Evolutionary conservation across 2,797 vertebrate genomes (phyloP), one percentile per base, ranked within the genome.

Genomic region (Oryzias sinensis): DNA sequence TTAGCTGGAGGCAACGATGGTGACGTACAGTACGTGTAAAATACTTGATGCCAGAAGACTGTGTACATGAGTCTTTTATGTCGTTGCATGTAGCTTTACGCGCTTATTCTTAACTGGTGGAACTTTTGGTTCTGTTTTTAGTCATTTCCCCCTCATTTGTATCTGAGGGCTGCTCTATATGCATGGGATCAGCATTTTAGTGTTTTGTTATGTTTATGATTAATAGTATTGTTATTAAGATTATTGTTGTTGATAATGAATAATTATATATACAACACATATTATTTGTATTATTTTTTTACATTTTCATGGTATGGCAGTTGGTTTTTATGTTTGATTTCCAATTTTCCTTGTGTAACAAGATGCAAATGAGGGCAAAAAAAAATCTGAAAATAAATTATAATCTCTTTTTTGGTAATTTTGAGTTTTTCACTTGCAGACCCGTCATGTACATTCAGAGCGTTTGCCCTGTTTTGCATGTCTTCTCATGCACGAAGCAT

Each of bases 251-350:
- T 92, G 90, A 93, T 92, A 93, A 90, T 91, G 85, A 88, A 92
- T 92, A 90, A 92, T 92, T 93, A 90, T 93, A 93, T 90, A 92
- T 90, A 91, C 90, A 91, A 83, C 91, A 91, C 91, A 92, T 91
- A 91, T 93, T 92, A 92, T 93, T 93, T 93, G 87, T 92, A 92
- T 92, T 92, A 93, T 93, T 93, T 93, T 93, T 92, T 93, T 93
- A 93, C 90, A 91, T 93, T 93, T 93, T 92, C 91, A 93, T 93
- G 90, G 90, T 93, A 92, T 84, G 84, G 81, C 91, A 82, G 90
- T 90, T 72, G 68, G 83, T 92, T 92, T 91, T 90, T 81, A 77
- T 72, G 81, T 85, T 85, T 89, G 79, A 87, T 89, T 88, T 91
- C 87, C 62, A 74, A 88, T 92, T 91, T 88, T 83, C 80, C 90